Conservation (phyloP, 30 jellyfish, hydroid and myxozoan genomes). For the Cassiopea andromeda region DNA sequence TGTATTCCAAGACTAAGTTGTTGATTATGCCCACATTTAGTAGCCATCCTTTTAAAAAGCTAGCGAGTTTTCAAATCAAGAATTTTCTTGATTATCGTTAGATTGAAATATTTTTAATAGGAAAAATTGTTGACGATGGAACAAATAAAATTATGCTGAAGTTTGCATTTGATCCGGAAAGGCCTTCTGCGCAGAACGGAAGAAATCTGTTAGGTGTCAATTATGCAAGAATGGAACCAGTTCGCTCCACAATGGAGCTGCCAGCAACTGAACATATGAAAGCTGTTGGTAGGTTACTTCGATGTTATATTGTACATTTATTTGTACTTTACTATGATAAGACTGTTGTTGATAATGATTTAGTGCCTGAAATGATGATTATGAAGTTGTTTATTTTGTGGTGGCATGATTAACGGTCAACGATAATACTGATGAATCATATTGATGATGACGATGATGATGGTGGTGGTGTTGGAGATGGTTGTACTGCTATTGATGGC, state of each 20-base stretch:
- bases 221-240: constrained; percentile 22
- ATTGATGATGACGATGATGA: neutral
- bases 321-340: neutral
- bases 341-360: neutral
- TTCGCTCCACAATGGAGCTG: neutral
- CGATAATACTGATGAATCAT: neutral
- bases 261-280: neutral
- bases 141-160: constrained; percentile 29
- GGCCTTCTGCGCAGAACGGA: neutral
- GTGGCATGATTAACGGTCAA: neutral
- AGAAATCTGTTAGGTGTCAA: neutral
- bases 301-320: neutral
- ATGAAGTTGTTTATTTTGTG: too few species aligned
- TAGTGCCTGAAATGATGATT: neutral
- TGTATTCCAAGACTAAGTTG: too few species aligned
- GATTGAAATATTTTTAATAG: constrained; percentile 3
- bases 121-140: constrained; percentile 46
- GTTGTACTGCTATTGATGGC: neutral
- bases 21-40: too few species aligned
- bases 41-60: too few species aligned
- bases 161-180: constrained; percentile 5
- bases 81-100: too few species aligned
- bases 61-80: too few species aligned
- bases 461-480: neutral
- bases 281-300: neutral